A percentile compares a stretch with the other conserved stretches of the same genome.
Conservation (phyloP, 2,888 invertebrate species). For the Cylloceria caligata region DNA sequence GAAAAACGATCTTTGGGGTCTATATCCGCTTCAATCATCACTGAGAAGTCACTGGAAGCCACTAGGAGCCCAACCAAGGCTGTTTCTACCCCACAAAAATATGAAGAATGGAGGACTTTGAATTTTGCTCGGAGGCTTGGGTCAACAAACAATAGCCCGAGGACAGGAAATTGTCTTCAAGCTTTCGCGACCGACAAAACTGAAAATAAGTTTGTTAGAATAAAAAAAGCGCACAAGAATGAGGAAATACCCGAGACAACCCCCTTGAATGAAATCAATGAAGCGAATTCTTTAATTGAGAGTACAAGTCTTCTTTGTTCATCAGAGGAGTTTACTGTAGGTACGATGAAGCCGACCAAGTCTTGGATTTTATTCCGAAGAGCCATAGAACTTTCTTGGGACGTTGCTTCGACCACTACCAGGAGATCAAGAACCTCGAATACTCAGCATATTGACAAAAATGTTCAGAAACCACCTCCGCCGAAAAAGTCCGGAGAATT, state of each 20-base stretch:
- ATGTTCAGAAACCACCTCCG: slow-evolving; percentile 56
- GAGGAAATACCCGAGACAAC: slow-evolving; percentile 44
- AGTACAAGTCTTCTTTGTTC: slow-evolving; percentile 52
- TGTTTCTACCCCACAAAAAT: slow-evolving; percentile 15
- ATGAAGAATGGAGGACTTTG: slow-evolving; percentile 27
- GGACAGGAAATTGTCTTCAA: slow-evolving; percentile 38
- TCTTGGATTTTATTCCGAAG: slow-evolving; percentile 51
- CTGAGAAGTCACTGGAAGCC: slow-evolving; percentile 29
- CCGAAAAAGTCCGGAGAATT: slow-evolving; percentile 33
- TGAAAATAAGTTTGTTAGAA: slow-evolving; percentile 1
- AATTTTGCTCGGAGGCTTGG: slow-evolving; percentile 53
- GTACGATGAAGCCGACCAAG: slow-evolving; percentile 38
- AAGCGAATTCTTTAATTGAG: slow-evolving; percentile 47
- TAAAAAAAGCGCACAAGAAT: slow-evolving; percentile 42
- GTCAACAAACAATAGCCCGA: slow-evolving; percentile 12
- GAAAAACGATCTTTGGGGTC: background rate
- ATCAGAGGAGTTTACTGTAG: slow-evolving; percentile 33
- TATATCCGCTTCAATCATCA: slow-evolving; percentile 13
- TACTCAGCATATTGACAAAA: slow-evolving; percentile 61
- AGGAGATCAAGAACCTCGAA: slow-evolving; percentile 61
- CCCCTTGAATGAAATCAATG: slow-evolving; percentile 2
- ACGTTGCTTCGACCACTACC: slow-evolving; percentile 56
- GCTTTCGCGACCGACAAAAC: too few species aligned
- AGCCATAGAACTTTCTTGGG: slow-evolving; percentile 58
- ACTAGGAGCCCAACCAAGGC: slow-evolving; percentile 23